Base-by-base conservation (phyloP, 2,113 vertebrate genomes). In the Pyrgilauda ruficollis region DNA sequence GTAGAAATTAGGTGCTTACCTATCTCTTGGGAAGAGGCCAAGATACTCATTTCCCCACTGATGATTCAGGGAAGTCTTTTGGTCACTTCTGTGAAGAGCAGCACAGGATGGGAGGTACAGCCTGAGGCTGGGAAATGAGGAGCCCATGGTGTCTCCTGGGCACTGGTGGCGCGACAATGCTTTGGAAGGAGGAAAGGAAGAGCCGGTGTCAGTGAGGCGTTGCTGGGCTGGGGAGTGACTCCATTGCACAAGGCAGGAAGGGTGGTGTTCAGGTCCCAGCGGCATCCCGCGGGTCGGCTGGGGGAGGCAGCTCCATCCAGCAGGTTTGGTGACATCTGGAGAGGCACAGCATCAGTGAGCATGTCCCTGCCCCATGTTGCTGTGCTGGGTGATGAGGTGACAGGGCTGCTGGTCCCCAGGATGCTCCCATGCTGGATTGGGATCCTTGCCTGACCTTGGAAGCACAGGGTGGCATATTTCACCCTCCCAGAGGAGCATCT, bases 151-250 rank as follows among this genome's bases (percentile, higher is more conserved):
- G 81, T 92, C 85, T 91, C 78, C 69, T 70, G 82, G 82, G 83
- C 18, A 0, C 78, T 0, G 1, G 52, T 63, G 87, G 76, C 1
- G 0, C 0, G 16, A 55, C 0, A 2, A 15, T 67, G 49, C 4
- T 0, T 28, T 31, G 70, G 67, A 39, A 68, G 85, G 74, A 91
- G 78, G 87, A 96, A 91, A 49, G 90, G 84, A 91, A 90, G 66
- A 84, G 92, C 70, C 0, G 0, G 52, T 50, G 9, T 46, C 82
- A 93, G 73, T 0, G 3, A 55, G 95, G 87, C 3, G 5, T 61
- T 73, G 55, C 76, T 27, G 56, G 55, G 69, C 81, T 49, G 90
- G 68, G 82, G 64, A 89, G 81, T 3, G 6, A 43, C 64, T 87
- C 16, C 15, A 0, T 87, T 90, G 85, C 92, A 88, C 90, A 85